Percentiles rank a stretch among this genome's conserved stretches.
These are phyloP conservation scores for Philantomba maxwellii DNA, from an alignment of 2,113 vertebrate genomes.

Conservation along the genomic window DNA sequence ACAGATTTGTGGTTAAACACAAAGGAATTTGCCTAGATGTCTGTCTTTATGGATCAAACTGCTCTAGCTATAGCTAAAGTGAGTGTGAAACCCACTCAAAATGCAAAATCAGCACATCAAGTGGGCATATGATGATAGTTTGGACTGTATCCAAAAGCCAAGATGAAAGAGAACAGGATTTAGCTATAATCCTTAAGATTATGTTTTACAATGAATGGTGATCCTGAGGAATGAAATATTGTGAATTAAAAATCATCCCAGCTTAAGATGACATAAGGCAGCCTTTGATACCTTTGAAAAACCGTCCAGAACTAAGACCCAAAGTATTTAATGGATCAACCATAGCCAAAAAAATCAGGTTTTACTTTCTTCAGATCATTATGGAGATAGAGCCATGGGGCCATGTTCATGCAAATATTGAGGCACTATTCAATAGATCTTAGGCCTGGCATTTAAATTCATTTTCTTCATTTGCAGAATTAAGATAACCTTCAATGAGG, in stretches of 20 bases:
- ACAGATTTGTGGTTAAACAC: not conserved
- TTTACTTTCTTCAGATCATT: not conserved
- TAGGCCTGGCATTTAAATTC: not conserved
- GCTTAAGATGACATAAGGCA: conserved; percentile 55
- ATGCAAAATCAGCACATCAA: conserved; percentile 32
- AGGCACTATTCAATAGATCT: not conserved
- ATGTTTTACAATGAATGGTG: conserved; percentile 45
- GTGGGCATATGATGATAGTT: not conserved
- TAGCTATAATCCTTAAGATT: conserved; percentile 61
- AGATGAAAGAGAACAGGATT: conserved; percentile 43
- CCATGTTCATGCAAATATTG: not conserved
- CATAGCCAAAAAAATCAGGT: not conserved
- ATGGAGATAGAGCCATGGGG: not conserved
- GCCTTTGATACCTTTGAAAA: conserved; percentile 54
- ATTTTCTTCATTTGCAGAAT: not conserved
- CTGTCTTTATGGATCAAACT: not conserved
- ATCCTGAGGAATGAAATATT: conserved; percentile 31
- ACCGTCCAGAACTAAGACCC: conserved; percentile 39
- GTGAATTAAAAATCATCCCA: conserved; percentile 56
- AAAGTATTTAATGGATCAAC: conserved; percentile 31
- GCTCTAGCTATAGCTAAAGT: not conserved
- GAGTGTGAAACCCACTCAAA: not conserved
- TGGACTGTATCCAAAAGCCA: conserved; percentile 24
- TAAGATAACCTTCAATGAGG: not conserved
- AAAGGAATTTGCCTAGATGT: not conserved